Evolutionary conservation across 2,888 invertebrate genomes (phyloP).

Genomic region (Drosophila seclusa): DNA sequence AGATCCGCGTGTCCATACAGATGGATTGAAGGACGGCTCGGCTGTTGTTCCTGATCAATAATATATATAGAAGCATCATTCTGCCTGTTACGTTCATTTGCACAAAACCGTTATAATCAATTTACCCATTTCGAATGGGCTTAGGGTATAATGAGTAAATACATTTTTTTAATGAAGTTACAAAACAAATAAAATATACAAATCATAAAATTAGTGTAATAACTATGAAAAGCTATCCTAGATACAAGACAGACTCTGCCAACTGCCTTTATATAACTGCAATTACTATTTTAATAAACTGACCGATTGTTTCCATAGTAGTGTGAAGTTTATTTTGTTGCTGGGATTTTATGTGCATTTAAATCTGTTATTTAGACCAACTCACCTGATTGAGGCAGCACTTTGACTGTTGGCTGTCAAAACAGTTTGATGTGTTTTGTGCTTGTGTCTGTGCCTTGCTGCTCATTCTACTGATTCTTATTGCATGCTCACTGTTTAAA

Average conservation of each 20-base stretch:
- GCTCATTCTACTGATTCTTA: conserved; percentile 55
- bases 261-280: background rate
- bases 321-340: background rate
- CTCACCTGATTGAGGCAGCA: conserved; percentile 61
- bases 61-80: too few species aligned
- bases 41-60: too few species aligned
- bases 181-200: background rate
- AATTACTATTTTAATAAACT: background rate
- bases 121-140: too few species aligned
- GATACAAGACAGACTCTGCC: background rate
- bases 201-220: background rate
- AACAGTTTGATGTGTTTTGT: conserved; percentile 34
- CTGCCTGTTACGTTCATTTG: too few species aligned
- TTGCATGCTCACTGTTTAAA: conserved; percentile 47
- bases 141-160: background rate
- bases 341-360: background rate
- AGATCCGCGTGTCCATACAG: too few species aligned
- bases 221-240: background rate
- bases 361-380: background rate
- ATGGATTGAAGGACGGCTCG: too few species aligned
- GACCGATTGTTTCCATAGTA: background rate
- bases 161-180: background rate
- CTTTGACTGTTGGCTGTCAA: conserved; percentile 37
- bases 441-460: conserved; percentile 50
- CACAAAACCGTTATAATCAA: too few species aligned